Evolutionary conservation across 2,797 vertebrate genomes (phyloP).

Genomic region (Euthynnus affinis): DNA sequence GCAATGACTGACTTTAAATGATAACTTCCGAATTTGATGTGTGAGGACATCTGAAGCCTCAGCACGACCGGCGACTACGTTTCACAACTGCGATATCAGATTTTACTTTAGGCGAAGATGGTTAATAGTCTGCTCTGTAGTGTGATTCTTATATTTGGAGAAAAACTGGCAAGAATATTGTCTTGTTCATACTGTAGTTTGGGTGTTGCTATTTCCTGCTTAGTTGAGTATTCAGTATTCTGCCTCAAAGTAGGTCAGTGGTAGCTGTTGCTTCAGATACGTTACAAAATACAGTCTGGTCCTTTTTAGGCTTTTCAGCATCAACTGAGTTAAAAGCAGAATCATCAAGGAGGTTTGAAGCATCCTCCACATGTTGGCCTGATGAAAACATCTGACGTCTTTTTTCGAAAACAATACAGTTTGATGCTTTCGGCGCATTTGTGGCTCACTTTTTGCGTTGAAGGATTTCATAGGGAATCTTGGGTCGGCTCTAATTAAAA

Average conservation of each 20-base stretch:
- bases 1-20: constrained; percentile 1
- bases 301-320: constrained; percentile 47
- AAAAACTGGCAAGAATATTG: not conserved
- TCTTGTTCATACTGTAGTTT: not conserved
- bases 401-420: constrained; percentile 30
- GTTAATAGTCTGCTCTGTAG: not conserved
- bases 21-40: not conserved
- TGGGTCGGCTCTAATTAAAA: constrained; percentile 25
- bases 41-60: constrained; percentile 25
- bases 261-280: constrained; percentile 47
- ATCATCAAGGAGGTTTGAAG: constrained; percentile 43
- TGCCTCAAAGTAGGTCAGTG: constrained; percentile 17
- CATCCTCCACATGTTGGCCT: constrained; percentile 41
- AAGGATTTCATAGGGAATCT: constrained; percentile 26
- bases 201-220: not conserved
- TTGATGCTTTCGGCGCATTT: constrained; percentile 46
- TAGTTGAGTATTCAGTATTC: not conserved
- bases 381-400: constrained; percentile 19
- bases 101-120: not conserved
- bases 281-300: constrained; percentile 28
- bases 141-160: not conserved
- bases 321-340: constrained; percentile 61
- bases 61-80: constrained; percentile 18
- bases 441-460: constrained; percentile 39
- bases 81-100: constrained; percentile 4